Conservation (phyloP, 1,140 invertebrate genomes). For the Euschistus heros region DNA sequence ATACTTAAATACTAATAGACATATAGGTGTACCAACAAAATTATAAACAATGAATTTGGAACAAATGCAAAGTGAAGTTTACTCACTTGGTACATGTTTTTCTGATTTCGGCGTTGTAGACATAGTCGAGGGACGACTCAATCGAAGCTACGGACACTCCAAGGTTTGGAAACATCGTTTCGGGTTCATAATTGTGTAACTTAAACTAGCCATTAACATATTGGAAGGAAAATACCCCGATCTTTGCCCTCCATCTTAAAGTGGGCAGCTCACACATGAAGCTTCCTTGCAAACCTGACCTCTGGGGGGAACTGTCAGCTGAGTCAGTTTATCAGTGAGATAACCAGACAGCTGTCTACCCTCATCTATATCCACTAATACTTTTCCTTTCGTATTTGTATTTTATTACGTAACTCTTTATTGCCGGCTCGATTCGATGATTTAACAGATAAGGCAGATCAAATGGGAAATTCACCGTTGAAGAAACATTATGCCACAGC, state of each 20-base stretch:
- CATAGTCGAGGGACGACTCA: constrained; percentile 10
- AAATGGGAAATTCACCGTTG: constrained; percentile 32
- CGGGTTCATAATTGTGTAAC: constrained; percentile 8
- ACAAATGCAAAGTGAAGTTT: not conserved
- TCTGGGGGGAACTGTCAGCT: constrained; percentile 1
- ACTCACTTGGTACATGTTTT: constrained; percentile 26
- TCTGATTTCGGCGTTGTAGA: constrained; percentile 21
- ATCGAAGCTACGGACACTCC: not conserved
- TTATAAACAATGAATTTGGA: not conserved
- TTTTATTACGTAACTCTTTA: too few species aligned
- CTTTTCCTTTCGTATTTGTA: too few species aligned
- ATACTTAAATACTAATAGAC: too few species aligned
- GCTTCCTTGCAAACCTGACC: constrained; percentile 13
- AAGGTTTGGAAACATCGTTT: not conserved
- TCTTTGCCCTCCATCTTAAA: constrained; percentile 15
- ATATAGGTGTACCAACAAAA: not conserved
- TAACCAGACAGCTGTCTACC: not conserved
- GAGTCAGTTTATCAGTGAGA: constrained; percentile 7
- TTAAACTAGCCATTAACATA: constrained; percentile 10
- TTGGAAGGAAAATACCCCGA: constrained; percentile 1
- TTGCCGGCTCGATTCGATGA: too few species aligned
- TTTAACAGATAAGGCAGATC: not conserved
- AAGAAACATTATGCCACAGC: constrained; percentile 32
- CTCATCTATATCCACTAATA: too few species aligned
- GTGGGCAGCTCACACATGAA: not conserved